phyloP scores from a whole-genome alignment of 2,113 vertebrate genomes.

The Actenoides hombroni region DNA sequence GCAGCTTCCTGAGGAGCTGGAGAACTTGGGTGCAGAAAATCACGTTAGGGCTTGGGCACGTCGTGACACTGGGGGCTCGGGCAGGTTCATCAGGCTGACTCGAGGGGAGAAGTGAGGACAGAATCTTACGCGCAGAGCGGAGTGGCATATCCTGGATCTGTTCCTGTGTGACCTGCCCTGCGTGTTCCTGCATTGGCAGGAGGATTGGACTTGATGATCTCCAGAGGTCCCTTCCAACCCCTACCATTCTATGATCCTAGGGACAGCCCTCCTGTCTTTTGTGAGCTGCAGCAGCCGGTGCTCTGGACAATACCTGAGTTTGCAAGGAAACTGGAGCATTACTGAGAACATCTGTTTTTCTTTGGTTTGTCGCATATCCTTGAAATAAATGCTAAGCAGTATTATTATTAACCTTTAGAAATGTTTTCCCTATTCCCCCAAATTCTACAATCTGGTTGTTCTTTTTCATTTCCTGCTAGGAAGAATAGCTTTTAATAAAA shows the following conservation, averaged over 20 bases:
- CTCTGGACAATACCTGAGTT: constrained; percentile 1
- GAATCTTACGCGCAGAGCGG: neutral
- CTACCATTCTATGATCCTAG: neutral
- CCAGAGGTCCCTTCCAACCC: no score
- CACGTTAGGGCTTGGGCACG: neutral
- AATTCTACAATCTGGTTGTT: constrained; percentile 55
- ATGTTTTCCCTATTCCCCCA: constrained; percentile 33
- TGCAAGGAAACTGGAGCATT: neutral
- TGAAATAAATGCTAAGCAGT: constrained; percentile 46
- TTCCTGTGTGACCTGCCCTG: no score
- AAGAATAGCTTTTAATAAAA: constrained; percentile 68
- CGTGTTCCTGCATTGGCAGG: no score
- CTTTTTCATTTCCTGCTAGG: constrained; percentile 68
- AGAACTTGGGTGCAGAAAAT: neutral
- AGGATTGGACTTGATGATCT: no score
- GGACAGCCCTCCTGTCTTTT: neutral
- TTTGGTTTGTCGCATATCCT: constrained; percentile 36
- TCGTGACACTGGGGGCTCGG: neutral
- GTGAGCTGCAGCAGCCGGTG: neutral
- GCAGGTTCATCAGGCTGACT: neutral
- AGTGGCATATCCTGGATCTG: neutral
- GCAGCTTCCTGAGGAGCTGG: constrained; percentile 1
- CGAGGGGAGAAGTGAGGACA: neutral
- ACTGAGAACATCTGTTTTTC: constrained; percentile 11
- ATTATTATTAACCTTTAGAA: constrained; percentile 56